phyloP scores from a whole-genome alignment of 2,888 invertebrate genomes.

The Pimpla rufipes region DNA sequence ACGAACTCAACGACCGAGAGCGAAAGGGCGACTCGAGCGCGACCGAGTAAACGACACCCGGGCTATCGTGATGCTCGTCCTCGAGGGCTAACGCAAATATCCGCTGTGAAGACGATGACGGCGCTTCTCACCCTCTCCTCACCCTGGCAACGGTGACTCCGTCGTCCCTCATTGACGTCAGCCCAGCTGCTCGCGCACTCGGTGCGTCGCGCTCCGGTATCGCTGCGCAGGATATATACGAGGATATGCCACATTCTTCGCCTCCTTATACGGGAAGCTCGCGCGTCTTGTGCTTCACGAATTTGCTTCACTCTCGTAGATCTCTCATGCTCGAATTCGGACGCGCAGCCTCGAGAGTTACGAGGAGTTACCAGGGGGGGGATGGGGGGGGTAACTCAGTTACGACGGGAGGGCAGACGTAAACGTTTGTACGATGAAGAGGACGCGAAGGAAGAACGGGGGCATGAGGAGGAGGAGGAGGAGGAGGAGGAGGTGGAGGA shows the following conservation, averaged over 20 bases:
- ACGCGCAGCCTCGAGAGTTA: conserved; percentile 48
- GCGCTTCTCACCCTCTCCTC: conserved; percentile 28
- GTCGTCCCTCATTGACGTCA: conserved; percentile 13
- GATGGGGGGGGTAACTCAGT: conserved; percentile 58
- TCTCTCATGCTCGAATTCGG: conserved; percentile 54
- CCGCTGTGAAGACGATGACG: conserved; percentile 29
- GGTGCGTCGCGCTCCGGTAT: neutral
- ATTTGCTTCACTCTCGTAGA: conserved; percentile 26
- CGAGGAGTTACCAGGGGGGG: conserved; percentile 35
- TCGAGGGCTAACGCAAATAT: conserved; percentile 63
- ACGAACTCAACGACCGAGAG: conserved; percentile 26
- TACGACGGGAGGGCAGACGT: conserved; percentile 49
- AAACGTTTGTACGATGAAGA: conserved; percentile 63
- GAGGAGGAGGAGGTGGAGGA: conserved; percentile 20
- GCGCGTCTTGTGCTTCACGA: neutral
- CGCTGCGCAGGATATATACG: neutral
- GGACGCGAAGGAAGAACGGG: conserved; percentile 14
- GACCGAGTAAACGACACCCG: conserved; percentile 56
- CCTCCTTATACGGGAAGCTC: neutral
- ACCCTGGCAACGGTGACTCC: conserved; percentile 12
- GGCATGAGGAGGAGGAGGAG: conserved; percentile 4
- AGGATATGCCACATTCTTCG: neutral
- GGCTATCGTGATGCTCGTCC: conserved; percentile 30
- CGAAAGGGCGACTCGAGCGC: conserved; percentile 43
- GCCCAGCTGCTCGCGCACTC: neutral